Evolutionary conservation across 1,140 invertebrate genomes (phyloP).

Genomic region (Arctopsyche grandis): DNA sequence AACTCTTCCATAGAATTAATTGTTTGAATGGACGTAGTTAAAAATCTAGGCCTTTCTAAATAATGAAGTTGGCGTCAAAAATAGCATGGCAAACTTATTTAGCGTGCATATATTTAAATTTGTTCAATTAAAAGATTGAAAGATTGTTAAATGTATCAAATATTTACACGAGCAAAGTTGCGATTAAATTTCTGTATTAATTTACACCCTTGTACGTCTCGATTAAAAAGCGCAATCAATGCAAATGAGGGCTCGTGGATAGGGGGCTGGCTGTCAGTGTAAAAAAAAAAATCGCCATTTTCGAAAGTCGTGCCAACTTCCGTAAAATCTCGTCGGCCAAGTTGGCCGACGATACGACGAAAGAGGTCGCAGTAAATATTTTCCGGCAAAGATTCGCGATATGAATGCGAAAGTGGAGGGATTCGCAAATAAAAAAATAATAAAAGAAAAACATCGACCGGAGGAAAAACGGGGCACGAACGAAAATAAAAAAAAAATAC

Average conservation of each 20-base stretch:
- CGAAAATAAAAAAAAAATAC: constrained; percentile 9
- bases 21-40: no score
- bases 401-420: constrained; percentile 2
- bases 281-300: constrained; percentile 1
- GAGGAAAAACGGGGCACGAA: not conserved
- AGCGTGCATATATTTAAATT: no score
- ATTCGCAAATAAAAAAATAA: not conserved
- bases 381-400: constrained; percentile 33
- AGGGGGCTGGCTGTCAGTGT: not conserved
- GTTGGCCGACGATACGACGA: not conserved
- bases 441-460: not conserved
- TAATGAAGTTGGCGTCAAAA: no score
- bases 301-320: constrained; percentile 14
- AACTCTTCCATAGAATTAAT: no score
- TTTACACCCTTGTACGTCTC: not conserved
- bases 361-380: constrained; percentile 8
- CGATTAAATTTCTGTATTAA: not conserved
- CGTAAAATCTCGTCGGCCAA: not conserved
- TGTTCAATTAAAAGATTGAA: no score
- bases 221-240: no score
- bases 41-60: no score
- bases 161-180: not conserved
- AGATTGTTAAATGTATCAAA: no score
- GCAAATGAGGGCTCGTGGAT: no score
- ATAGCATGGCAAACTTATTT: no score